Percentiles rank a stretch among this genome's conserved stretches.
phyloP scores from a whole-genome alignment of 2,113 vertebrate genomes.

The Monarcha castaneiventris region DNA sequence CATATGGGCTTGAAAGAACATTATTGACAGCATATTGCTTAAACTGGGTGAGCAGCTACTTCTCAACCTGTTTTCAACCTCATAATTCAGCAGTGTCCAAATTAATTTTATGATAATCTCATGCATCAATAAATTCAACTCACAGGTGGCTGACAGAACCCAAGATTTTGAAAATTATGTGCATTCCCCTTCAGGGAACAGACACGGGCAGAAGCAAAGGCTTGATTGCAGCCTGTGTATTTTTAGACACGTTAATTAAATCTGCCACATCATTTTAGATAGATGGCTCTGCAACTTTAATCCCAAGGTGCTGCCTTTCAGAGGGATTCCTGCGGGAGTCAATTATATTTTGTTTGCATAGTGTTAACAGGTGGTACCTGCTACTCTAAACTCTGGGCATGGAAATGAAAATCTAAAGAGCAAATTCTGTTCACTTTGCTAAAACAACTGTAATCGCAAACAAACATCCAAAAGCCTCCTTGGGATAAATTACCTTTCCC shows the following conservation, averaged over 20 bases:
- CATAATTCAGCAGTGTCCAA: slow-evolving; percentile 65
- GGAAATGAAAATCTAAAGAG: slow-evolving; percentile 40
- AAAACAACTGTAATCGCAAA: slow-evolving; percentile 16
- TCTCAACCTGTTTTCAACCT: slow-evolving; percentile 61
- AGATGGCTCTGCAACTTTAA: slow-evolving; percentile 63
- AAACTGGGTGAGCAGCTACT: slow-evolving; percentile 11
- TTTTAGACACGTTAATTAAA: slow-evolving; percentile 72
- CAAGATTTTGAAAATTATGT: slow-evolving; percentile 63
- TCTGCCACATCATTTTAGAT: slow-evolving; percentile 52
- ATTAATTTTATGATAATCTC: slow-evolving; percentile 74
- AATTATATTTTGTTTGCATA: slow-evolving; percentile 60
- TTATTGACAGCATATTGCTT: slow-evolving; percentile 38
- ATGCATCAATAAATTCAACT: slow-evolving; percentile 63
- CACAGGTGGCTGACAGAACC: slow-evolving; percentile 60
- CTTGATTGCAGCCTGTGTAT: slow-evolving; percentile 59
- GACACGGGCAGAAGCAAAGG: slow-evolving; percentile 51
- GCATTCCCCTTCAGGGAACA: slow-evolving; percentile 68
- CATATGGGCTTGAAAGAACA: slow-evolving; percentile 30
- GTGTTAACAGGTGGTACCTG: slow-evolving; percentile 66
- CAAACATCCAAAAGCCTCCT: background rate
- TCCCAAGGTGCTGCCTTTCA: slow-evolving; percentile 68
- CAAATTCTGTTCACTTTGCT: slow-evolving; percentile 9
- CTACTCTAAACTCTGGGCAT: slow-evolving; percentile 51
- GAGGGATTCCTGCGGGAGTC: slow-evolving; percentile 62
- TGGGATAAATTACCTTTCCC: background rate